Conservation (phyloP, 2,888 invertebrate species). For the Metalampra italica region DNA sequence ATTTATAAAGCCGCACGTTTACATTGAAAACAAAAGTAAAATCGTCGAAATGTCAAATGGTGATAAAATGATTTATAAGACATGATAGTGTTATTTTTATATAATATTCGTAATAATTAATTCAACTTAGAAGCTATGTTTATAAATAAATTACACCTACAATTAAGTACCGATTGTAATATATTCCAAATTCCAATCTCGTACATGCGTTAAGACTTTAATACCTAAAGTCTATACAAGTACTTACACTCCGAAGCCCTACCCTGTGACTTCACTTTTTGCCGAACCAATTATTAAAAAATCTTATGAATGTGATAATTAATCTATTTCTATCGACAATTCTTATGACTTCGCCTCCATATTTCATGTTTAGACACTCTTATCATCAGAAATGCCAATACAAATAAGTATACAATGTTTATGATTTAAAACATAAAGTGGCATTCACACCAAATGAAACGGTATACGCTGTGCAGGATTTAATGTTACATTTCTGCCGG, state of each 20-base stretch:
- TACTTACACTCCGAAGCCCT: constrained; percentile 48
- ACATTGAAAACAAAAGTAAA: constrained; percentile 27
- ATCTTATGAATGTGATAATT: constrained; percentile 20
- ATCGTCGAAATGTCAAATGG: constrained; percentile 21
- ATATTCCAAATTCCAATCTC: constrained; percentile 28
- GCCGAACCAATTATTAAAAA: constrained; percentile 5
- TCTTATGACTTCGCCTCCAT: constrained; percentile 32
- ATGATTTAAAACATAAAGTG: not conserved
- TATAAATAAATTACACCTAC: constrained; percentile 60
- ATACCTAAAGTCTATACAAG: constrained; percentile 73
- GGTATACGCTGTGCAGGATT: no score
- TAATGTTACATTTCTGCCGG: no score
- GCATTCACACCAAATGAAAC: not conserved
- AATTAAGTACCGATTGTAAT: constrained; percentile 42
- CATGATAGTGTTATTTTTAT: constrained; percentile 26
- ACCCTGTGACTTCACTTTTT: constrained; percentile 26
- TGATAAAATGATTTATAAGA: constrained; percentile 12
- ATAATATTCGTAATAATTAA: constrained; percentile 29
- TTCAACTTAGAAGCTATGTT: constrained; percentile 59
- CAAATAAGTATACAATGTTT: constrained; percentile 14
- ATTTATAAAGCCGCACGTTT: constrained; percentile 54
- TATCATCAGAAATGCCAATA: constrained; percentile 29
- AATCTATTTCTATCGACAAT: constrained; percentile 28
- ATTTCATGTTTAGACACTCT: constrained; percentile 28
- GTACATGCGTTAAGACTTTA: constrained; percentile 75